phyloP scores from a whole-genome alignment of 2,888 invertebrate species.

The Drosophila sordidapex region DNA sequence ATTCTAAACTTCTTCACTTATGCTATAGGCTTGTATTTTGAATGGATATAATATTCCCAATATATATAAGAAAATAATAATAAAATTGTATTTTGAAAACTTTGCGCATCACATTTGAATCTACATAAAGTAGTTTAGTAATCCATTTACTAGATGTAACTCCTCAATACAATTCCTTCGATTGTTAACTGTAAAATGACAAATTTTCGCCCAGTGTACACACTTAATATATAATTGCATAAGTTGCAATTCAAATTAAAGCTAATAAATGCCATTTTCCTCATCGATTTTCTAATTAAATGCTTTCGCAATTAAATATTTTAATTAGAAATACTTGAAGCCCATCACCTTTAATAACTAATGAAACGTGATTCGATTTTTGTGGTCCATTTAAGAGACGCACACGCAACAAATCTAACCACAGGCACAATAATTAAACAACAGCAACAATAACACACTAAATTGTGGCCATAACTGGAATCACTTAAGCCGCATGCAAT shows the following conservation, averaged over 20 bases:
- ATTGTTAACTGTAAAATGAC: not conserved
- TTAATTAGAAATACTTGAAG: not conserved
- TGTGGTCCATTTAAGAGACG: not conserved
- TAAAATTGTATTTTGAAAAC: not conserved
- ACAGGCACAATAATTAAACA: conserved; percentile 3
- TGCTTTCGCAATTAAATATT: not conserved
- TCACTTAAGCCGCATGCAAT: conserved; percentile 12
- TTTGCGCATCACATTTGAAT: not conserved
- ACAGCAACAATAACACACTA: conserved; percentile 2
- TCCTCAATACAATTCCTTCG: not conserved
- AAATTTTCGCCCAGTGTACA: not conserved
- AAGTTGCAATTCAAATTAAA: not conserved
- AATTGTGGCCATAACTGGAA: conserved; percentile 24
- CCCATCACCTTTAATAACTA: not conserved
- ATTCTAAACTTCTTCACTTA: not conserved
- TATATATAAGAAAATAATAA: not conserved
- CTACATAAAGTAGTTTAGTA: not conserved
- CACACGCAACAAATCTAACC: not conserved
- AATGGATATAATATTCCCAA: too few relatives aligned
- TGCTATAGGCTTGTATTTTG: too few relatives aligned
- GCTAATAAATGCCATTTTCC: not conserved
- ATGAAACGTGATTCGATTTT: not conserved
- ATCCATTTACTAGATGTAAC: not conserved
- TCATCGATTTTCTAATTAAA: not conserved
- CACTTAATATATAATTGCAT: not conserved